Percentiles rank a stretch among this genome's conserved stretches.
Evolutionary conservation across 37 sponge, comb jelly and placozoan genomes (phyloP).

Genomic region (Haliclona indistincta): DNA sequence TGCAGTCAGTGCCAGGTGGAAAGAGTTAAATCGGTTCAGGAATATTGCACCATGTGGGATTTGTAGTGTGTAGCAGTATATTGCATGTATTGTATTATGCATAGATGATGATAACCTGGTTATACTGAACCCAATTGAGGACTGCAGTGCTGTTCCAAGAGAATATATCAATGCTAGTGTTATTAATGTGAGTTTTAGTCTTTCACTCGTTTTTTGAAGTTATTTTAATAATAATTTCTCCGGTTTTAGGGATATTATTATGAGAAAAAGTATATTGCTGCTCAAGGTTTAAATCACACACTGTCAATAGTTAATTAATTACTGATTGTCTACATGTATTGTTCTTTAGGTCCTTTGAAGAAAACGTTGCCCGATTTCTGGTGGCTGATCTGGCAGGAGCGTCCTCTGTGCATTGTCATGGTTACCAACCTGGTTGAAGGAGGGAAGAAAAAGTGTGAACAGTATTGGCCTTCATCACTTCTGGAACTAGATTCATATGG

Average conservation of each 20-base stretch:
- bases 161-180: slow-evolving; percentile 1
- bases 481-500: slow-evolving; percentile 28
- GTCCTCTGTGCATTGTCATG: slow-evolving; percentile 63
- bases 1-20: slow-evolving; percentile 4
- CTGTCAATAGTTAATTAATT: neutral
- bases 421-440: slow-evolving; percentile 71
- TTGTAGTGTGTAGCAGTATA: neutral
- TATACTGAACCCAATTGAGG: neutral
- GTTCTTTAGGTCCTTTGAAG: slow-evolving; percentile 58
- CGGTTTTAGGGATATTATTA: slow-evolving; percentile 52
- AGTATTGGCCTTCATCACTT: slow-evolving; percentile 64
- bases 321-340: neutral
- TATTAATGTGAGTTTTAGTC: too few species aligned
- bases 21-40: slow-evolving; percentile 6
- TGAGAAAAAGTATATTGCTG: slow-evolving; percentile 67
- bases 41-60: neutral
- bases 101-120: slow-evolving; percentile 18
- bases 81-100: neutral
- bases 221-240: neutral
- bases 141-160: neutral
- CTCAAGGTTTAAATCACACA: slow-evolving; percentile 64
- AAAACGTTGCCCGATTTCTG: slow-evolving; percentile 67
- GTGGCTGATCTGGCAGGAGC: slow-evolving; percentile 74
- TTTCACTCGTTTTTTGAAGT: neutral
- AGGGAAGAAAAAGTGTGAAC: slow-evolving; percentile 66